Conservation (phyloP, 1,140 invertebrate species). For the Cydia splendana region DNA sequence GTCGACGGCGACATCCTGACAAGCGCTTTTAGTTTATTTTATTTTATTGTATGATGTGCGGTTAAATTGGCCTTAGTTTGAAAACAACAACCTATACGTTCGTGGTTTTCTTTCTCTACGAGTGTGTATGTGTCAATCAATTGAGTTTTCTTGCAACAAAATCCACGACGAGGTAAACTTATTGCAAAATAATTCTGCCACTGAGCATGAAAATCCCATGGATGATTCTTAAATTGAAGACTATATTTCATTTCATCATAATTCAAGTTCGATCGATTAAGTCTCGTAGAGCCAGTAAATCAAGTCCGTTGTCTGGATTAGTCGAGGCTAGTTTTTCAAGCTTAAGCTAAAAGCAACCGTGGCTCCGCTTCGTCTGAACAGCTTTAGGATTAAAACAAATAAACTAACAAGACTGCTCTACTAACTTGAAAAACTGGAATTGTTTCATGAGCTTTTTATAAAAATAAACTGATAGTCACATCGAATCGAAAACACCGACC, state of each 20-base stretch:
- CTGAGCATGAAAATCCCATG: background rate
- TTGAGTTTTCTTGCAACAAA: no score
- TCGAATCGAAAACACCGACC: no score
- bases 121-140: no score
- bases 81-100: no score
- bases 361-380: conserved; percentile 15
- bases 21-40: no score
- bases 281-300: background rate
- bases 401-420: background rate
- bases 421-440: background rate
- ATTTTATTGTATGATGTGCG: no score
- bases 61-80: no score
- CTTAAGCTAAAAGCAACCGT: background rate
- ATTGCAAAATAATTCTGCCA: no score
- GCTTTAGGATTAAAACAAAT: background rate
- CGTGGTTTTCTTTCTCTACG: no score
- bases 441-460: background rate
- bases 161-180: no score
- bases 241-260: background rate
- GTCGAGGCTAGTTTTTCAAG: background rate
- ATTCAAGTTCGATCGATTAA: background rate
- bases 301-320: background rate
- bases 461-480: no score
- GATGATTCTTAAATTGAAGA: background rate
- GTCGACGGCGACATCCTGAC: no score